These are phyloP conservation scores for Tetanocera ferruginea DNA, from an alignment of 2,888 invertebrate genomes.

Conservation along the genomic window DNA sequence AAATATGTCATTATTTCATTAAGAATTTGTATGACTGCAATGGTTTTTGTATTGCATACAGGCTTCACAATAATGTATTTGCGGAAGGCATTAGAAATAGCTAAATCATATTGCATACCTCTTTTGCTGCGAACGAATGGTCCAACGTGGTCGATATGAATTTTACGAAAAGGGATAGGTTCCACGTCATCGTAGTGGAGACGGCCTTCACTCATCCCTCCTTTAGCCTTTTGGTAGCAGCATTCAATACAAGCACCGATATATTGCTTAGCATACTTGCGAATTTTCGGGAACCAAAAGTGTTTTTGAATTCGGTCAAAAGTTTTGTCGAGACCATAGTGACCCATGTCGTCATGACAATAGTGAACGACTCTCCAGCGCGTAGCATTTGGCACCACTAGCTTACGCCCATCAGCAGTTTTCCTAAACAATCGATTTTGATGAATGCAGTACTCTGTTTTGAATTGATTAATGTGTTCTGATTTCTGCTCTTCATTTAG, in stretches of 20 bases:
- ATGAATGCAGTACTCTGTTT: no score
- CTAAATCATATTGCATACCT: conserved; percentile 26
- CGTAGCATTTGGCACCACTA: not conserved
- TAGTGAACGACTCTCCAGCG: not conserved
- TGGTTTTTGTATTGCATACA: conserved; percentile 33
- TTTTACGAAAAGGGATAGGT: conserved; percentile 43
- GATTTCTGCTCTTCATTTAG: no score
- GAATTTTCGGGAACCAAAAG: conserved; percentile 49
- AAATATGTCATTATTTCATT: conserved; percentile 46
- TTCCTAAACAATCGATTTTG: not conserved
- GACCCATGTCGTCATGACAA: conserved; percentile 5
- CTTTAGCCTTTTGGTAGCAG: no score
- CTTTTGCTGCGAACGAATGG: not conserved
- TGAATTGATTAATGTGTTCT: no score
- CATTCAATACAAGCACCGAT: no score
- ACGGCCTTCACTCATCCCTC: conserved; percentile 37
- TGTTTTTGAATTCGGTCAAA: conserved; percentile 34
- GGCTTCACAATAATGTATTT: conserved; percentile 40
- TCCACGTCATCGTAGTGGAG: conserved; percentile 34
- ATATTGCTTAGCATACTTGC: conserved; percentile 41
- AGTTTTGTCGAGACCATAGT: conserved; percentile 47
- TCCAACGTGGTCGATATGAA: conserved; percentile 46
- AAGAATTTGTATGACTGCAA: conserved; percentile 23
- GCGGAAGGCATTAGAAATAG: conserved; percentile 39
- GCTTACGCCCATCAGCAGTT: not conserved